Percentiles rank a stretch among this genome's conserved stretches.
Evolutionary conservation across 2,797 vertebrate genomes (phyloP).

Genomic region (Enteromius afrohamiltoni): DNA sequence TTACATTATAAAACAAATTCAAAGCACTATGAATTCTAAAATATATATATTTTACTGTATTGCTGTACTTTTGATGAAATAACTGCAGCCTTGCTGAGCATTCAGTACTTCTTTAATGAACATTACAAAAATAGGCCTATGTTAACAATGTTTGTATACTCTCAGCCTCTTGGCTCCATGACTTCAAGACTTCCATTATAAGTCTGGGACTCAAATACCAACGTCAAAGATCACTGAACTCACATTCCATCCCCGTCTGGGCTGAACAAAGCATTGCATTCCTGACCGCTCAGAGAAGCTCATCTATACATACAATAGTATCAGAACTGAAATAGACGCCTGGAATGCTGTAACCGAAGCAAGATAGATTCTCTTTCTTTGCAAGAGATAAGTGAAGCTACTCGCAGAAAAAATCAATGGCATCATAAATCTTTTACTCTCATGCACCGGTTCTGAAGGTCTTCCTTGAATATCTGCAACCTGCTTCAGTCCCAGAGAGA

Average conservation of each 20-base stretch:
- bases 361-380: conserved; percentile 30
- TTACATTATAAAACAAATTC: background rate
- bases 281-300: conserved; percentile 25
- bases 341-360: conserved; percentile 5
- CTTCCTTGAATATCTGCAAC: conserved; percentile 14
- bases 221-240: conserved; percentile 56
- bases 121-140: background rate
- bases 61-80: background rate
- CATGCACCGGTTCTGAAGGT: conserved; percentile 33
- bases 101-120: background rate
- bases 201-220: conserved; percentile 46
- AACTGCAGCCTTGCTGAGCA: background rate
- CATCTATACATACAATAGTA: conserved; percentile 25
- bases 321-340: conserved; percentile 39
- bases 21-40: background rate
- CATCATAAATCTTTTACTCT: conserved; percentile 44
- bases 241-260: conserved; percentile 52
- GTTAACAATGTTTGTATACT: background rate
- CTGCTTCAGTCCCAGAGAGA: conserved; percentile 1
- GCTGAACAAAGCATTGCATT: conserved; percentile 50
- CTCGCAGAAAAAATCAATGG: conserved; percentile 31
- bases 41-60: background rate
- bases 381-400: conserved; percentile 24
- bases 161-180: background rate
- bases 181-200: conserved; percentile 6